Percentiles rank a stretch among this genome's conserved stretches.
These are phyloP conservation scores for Keiferia lycopersicella DNA, from an alignment of 2,888 invertebrate species.

Conservation along the genomic window DNA sequence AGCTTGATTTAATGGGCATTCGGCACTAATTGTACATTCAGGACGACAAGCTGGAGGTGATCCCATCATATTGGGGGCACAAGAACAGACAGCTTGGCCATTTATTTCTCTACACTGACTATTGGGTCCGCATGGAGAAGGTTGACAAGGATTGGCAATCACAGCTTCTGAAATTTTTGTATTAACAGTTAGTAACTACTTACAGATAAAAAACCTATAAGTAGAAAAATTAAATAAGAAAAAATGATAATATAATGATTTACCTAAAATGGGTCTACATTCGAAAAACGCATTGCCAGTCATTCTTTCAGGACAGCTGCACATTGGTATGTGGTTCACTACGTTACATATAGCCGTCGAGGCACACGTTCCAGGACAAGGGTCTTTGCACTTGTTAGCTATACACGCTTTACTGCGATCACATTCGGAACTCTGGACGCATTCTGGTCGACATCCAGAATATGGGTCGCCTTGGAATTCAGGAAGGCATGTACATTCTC, in stretches of 20 bases:
- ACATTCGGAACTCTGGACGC: conserved; percentile 88
- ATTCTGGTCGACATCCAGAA: conserved; percentile 89
- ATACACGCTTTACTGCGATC: conserved; percentile 85
- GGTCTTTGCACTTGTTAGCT: conserved; percentile 88
- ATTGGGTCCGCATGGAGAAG: conserved; percentile 84
- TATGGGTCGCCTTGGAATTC: conserved; percentile 91
- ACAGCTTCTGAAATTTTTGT: conserved; percentile 71
- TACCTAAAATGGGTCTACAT: conserved; percentile 81
- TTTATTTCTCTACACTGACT: conserved; percentile 83
- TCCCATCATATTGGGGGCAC: conserved; percentile 83
- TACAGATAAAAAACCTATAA: background rate
- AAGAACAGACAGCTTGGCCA: conserved; percentile 86
- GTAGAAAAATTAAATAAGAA: no score
- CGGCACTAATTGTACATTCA: conserved; percentile 86
- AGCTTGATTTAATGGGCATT: conserved; percentile 86
- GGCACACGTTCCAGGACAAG: conserved; percentile 90
- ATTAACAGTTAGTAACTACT: background rate
- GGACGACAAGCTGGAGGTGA: conserved; percentile 86
- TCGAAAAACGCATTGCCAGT: conserved; percentile 86
- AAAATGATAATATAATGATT: conserved; percentile 22
- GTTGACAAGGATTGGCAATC: conserved; percentile 81
- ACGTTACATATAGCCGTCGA: conserved; percentile 87
- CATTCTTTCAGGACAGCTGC: conserved; percentile 82
- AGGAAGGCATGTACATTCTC: conserved; percentile 85
- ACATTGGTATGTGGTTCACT: conserved; percentile 83